Evolutionary conservation across 2,888 invertebrate species (phyloP).

Genomic region (Julus scanicus): DNA sequence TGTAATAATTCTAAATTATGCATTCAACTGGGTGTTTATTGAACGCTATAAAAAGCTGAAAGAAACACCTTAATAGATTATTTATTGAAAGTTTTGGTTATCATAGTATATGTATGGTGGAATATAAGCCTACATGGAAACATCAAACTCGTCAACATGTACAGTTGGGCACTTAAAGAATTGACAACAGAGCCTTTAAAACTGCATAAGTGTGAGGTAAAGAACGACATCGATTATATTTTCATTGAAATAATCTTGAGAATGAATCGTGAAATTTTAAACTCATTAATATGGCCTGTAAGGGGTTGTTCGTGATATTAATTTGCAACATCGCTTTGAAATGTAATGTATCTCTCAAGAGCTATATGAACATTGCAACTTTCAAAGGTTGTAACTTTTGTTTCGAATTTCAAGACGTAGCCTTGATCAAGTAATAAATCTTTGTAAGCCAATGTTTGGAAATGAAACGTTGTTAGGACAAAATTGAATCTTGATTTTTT

Average conservation of each 20-base stretch:
- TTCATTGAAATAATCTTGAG: background rate
- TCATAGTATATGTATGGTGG: too few species aligned
- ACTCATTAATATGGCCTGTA: background rate
- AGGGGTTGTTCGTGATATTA: background rate
- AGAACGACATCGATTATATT: background rate
- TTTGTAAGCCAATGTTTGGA: background rate
- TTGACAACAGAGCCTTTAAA: too few species aligned
- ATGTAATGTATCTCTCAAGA: background rate
- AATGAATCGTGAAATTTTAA: background rate
- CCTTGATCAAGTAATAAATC: constrained; percentile 9
- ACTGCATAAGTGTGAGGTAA: background rate
- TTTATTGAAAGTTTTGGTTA: too few species aligned
- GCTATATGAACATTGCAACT: background rate
- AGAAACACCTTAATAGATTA: too few species aligned
- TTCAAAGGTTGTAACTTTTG: constrained; percentile 19
- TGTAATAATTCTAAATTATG: too few species aligned
- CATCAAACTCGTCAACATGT: too few species aligned
- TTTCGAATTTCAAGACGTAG: background rate
- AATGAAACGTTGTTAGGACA: background rate
- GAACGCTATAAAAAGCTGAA: too few species aligned
- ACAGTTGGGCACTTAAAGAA: too few species aligned
- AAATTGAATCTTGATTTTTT: constrained; percentile 8
- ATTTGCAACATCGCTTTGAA: background rate
- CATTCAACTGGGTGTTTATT: too few species aligned
- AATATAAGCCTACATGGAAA: too few species aligned